These are phyloP conservation scores for Gymnoscopelus microlampas DNA, from an alignment of 2,797 vertebrate genomes.

Conservation along the genomic window DNA sequence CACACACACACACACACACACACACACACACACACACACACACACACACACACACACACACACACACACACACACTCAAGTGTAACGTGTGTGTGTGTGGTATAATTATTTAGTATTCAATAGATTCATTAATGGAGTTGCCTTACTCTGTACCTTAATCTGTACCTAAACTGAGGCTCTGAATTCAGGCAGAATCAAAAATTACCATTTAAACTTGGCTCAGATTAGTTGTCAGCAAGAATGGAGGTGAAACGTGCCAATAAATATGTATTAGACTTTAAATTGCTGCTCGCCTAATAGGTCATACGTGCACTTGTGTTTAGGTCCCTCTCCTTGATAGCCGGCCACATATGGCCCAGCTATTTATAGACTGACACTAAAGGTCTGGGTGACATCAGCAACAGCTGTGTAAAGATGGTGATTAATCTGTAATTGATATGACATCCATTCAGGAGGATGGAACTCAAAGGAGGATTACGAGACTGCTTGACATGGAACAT, in stretches of 20 bases:
- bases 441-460: constrained; percentile 18
- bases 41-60: neutral
- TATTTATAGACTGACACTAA: constrained; percentile 68
- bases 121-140: too few species aligned
- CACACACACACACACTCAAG: too few species aligned
- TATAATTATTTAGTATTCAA: too few species aligned
- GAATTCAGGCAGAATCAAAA: constrained; percentile 47
- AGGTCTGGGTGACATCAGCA: constrained; percentile 55
- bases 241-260: constrained; percentile 71
- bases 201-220: constrained; percentile 51
- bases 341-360: constrained; percentile 58
- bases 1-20: too few species aligned
- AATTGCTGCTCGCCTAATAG: constrained; percentile 60
- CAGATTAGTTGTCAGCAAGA: constrained; percentile 62
- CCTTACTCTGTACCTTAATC: too few species aligned
- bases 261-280: constrained; percentile 78
- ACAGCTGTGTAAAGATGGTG: constrained; percentile 61
- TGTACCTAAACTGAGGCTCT: constrained; percentile 39
- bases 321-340: constrained; percentile 64
- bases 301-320: constrained; percentile 70
- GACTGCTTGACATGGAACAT: constrained; percentile 1
- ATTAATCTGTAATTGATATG: constrained; percentile 60
- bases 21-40: neutral
- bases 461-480: constrained; percentile 8
- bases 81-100: too few species aligned